Evolutionary conservation across 2,113 vertebrate genomes (phyloP).

Genomic region (Mobula hypostoma): DNA sequence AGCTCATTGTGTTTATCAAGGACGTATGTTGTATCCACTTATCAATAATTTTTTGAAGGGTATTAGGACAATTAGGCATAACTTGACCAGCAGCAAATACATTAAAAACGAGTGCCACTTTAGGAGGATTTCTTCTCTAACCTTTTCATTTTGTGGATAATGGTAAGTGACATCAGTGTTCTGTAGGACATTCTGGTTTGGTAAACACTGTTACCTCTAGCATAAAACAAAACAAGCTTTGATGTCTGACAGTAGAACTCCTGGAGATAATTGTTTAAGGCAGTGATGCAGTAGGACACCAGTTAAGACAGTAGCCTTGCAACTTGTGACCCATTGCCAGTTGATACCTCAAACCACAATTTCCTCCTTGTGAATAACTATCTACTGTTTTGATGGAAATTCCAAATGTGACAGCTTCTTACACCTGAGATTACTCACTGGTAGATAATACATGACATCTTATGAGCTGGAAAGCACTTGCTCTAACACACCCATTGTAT

Average conservation of each 20-base stretch:
- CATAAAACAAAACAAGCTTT: conserved; percentile 28
- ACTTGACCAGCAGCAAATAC: background rate
- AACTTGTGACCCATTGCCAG: background rate
- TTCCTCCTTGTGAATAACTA: background rate
- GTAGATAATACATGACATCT: background rate
- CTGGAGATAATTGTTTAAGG: conserved; percentile 32
- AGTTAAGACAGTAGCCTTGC: conserved; percentile 24
- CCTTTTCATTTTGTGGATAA: conserved; percentile 33
- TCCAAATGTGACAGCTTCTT: background rate
- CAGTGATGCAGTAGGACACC: background rate
- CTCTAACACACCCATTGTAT: too few relatives aligned
- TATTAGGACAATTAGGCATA: background rate
- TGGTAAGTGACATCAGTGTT: conserved; percentile 32
- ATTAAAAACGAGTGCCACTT: conserved; percentile 36
- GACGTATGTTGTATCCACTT: background rate
- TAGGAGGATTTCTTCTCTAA: conserved; percentile 22
- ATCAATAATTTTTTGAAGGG: conserved; percentile 18
- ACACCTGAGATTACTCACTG: background rate
- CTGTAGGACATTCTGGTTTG: conserved; percentile 35
- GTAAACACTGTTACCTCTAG: conserved; percentile 34
- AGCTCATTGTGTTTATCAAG: background rate
- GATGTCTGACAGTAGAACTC: conserved; percentile 12
- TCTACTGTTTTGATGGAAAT: background rate
- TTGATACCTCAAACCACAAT: conserved; percentile 1
- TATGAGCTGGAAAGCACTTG: too few relatives aligned